Base-by-base conservation (phyloP, 2,797 vertebrate species). In the Danio jaintianensis region DNA sequence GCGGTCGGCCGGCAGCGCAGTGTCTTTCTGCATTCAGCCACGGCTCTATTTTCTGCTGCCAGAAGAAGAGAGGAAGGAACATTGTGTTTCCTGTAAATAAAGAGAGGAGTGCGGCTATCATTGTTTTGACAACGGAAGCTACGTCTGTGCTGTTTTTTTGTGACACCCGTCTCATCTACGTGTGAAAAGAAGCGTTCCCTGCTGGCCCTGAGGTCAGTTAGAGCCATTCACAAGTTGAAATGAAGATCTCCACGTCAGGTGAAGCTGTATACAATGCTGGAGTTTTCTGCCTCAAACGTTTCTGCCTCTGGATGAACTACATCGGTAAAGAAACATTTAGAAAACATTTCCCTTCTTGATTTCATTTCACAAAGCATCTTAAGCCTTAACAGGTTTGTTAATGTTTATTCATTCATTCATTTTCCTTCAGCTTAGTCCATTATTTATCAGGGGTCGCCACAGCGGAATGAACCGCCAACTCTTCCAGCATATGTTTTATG, bases 91-190 rank as follows among this genome's bases (percentile, higher is more conserved):
- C 92, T 93, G 90, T 88, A 92, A 93, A 91, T 90, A 93, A 85
- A 89, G 83, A 91, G 87, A 92, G 91, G 90, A 92, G 88, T 84
- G 90, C 86, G 89, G 89, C 85, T 82, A 88, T 91, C 87, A 86
- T 91, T 93, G 90, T 93, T 93, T 93, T 92, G 91, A 91, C 90
- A 93, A 89, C 87, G 88, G 87, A 91, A 87, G 71, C 83, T 83
- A 78, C 16, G 72, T 84, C 83, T 82, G 88, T 85, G 84, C 84
- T 85, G 84, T 85, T 82, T 69, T 91, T 85, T 83, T 89, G 87
- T 84, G 84, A 87, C 83, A 87, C 88, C 86, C 85, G 77, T 78
- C 79, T 66, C 61, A 81, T 73, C 4, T n/a, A 82, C 58, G 79
- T 84, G 82, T 15, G 79, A 84, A 61, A 84, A 85, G 83, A 87